A percentile compares a stretch with the other conserved stretches of the same genome.
Evolutionary conservation across 64 coral and sea anemone species (phyloP).

Genomic region (Montipora efflorescens): DNA sequence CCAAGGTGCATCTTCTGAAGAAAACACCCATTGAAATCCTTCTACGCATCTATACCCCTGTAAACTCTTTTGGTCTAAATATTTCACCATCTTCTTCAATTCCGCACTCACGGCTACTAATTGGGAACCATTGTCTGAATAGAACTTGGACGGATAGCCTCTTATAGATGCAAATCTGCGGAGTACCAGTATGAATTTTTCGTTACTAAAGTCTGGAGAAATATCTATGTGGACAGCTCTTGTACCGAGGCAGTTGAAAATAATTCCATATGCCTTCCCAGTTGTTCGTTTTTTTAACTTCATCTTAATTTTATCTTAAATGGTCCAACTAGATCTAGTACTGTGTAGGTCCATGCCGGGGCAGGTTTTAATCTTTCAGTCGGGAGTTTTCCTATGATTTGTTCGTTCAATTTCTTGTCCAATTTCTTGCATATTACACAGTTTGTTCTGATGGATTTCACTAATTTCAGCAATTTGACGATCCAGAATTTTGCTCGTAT

Average conservation of each 20-base stretch:
- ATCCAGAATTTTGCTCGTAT: slow-evolving; percentile 10
- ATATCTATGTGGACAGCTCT: slow-evolving; percentile 37
- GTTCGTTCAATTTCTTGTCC: not conserved
- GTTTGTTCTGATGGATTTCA: not conserved
- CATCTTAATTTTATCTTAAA: slow-evolving; percentile 25
- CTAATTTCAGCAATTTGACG: not conserved
- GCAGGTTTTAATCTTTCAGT: slow-evolving; percentile 48
- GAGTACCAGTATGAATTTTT: slow-evolving; percentile 41
- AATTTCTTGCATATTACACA: slow-evolving; percentile 13
- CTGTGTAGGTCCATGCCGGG: slow-evolving; percentile 4
- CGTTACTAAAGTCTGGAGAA: slow-evolving; percentile 19
- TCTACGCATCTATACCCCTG: no score
- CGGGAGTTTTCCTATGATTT: slow-evolving; percentile 52
- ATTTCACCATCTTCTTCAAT: slow-evolving; percentile 33
- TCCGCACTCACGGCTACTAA: slow-evolving; percentile 16
- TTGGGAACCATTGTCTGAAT: slow-evolving; percentile 34
- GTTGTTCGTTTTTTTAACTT: slow-evolving; percentile 37
- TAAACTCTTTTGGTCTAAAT: not conserved
- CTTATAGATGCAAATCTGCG: slow-evolving; percentile 41
- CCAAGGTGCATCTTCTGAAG: no score
- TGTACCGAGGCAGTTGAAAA: slow-evolving; percentile 32
- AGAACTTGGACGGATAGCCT: slow-evolving; percentile 50
- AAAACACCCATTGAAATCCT: no score
- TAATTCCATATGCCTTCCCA: slow-evolving; percentile 33
- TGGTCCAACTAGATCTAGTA: slow-evolving; percentile 38